Base-by-base conservation (phyloP, 1,140 invertebrate genomes). In the Drosophila saltans region DNA sequence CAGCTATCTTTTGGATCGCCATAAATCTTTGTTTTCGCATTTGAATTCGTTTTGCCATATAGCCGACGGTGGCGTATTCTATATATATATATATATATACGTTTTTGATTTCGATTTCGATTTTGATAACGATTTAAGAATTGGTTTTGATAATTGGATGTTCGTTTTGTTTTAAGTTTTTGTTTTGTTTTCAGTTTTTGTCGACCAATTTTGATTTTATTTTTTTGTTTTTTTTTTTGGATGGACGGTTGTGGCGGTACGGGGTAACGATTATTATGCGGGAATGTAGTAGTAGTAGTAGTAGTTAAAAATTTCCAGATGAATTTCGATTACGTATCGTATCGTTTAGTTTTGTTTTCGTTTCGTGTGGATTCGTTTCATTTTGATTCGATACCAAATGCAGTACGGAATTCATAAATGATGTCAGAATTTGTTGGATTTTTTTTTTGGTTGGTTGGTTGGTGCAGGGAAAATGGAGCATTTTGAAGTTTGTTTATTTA, bases 11-110 rank as follows among this genome's bases (percentile, higher is more conserved):
- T 92, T 97, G 96, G 74, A 97, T 95, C 63, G 96, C 95, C 90
- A 96, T 94, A 92, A 97, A 97, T 77, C 97, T 94, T 93, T 97
- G 97, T 93, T 98, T 98, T 83, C 97, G 94, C 97, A 98, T 98
- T 93, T 98, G 97, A 92, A 98, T 98, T 92, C 97, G 94, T 94
- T 98, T 98, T 71, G 97, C 97, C 96, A 98, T 97, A 93, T 98
- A 98, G 77, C 97, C 97, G 71, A 98, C 97, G 61, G 97, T 97
- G 66, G 97, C 97, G 92, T 98, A 98, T 94, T 98, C 97, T 98
- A 94, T 80, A 72, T 69, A 84, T 73, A 88, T 4, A 16, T 16
- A 16, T 16, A 16, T 70, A 77, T 76, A 84, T 72, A 75, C 71
- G 82, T 88, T 73, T 73, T 83, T 84, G 72, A 59, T 69, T 66